A percentile compares a stretch with the other conserved stretches of the same genome.
Evolutionary conservation across 2,797 vertebrate genomes (phyloP).

Genomic region (Periophthalmus magnuspinnatus): DNA sequence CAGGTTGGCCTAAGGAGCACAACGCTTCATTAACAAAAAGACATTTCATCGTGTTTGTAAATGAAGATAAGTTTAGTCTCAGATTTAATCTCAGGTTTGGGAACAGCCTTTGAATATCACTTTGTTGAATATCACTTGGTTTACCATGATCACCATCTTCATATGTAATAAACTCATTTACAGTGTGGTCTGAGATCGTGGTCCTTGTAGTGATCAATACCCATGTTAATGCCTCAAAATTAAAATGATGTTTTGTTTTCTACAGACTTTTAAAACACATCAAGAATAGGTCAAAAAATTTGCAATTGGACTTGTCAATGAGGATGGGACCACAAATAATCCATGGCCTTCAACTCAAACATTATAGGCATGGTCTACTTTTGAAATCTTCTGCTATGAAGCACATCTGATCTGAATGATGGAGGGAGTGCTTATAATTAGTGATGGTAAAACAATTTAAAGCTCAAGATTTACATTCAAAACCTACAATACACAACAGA

Average conservation of each 20-base stretch:
- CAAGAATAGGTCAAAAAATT: too few relatives aligned
- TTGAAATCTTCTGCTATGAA: too few relatives aligned
- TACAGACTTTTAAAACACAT: background rate
- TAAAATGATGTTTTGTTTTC: background rate
- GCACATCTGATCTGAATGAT: too few relatives aligned
- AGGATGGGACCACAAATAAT: background rate
- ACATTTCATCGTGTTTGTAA: background rate
- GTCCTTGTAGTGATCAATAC: background rate
- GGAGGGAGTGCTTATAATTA: background rate
- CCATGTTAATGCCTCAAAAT: background rate
- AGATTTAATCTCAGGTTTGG: too few relatives aligned
- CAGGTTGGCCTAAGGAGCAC: slow-evolving; percentile 86
- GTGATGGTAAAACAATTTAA: background rate
- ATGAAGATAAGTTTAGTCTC: too few relatives aligned
- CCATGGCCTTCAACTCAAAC: background rate
- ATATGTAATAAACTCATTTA: too few relatives aligned
- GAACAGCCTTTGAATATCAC: too few relatives aligned
- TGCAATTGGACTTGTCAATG: background rate
- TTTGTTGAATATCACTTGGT: too few relatives aligned
- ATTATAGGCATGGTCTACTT: too few relatives aligned
- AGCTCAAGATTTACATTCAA: background rate
- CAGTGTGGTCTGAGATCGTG: too few relatives aligned
- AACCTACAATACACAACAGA: background rate
- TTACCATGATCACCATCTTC: too few relatives aligned
- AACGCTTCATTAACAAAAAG: slow-evolving; percentile 6